Percentiles rank a stretch among this genome's conserved stretches.
phyloP scores from a whole-genome alignment of 2,797 vertebrate genomes.

The Spinibarbus caldwelli region DNA sequence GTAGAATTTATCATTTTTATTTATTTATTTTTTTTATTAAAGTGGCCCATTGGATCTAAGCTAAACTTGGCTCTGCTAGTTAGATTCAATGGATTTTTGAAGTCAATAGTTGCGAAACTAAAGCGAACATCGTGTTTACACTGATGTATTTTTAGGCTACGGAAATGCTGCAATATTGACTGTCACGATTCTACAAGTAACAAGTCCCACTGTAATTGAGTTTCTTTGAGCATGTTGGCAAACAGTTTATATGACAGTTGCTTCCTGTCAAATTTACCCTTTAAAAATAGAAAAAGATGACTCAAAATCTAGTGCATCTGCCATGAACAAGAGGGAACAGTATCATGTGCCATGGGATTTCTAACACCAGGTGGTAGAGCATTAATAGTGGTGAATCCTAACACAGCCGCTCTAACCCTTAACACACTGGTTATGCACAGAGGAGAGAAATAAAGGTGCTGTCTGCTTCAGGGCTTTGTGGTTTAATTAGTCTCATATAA shows the following conservation, averaged over 20 bases:
- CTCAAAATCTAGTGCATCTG: background rate
- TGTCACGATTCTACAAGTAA: background rate
- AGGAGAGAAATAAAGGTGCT: background rate
- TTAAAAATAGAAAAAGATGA: background rate
- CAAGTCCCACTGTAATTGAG: background rate
- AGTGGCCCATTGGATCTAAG: background rate
- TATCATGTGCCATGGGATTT: background rate
- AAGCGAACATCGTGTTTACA: background rate
- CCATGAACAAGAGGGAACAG: background rate
- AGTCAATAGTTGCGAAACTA: background rate
- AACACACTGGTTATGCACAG: background rate
- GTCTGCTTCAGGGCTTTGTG: conserved; percentile 34
- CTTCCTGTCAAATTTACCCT: background rate
- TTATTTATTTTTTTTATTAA: background rate
- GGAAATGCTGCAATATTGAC: conserved; percentile 12
- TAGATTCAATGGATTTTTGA: conserved; percentile 21
- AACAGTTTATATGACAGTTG: background rate
- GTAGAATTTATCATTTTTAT: background rate
- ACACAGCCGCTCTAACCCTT: conserved; percentile 32
- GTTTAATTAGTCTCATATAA: conserved; percentile 55
- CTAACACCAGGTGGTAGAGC: conserved; percentile 48
- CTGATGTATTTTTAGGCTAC: conserved; percentile 13
- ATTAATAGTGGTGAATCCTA: conserved; percentile 34
- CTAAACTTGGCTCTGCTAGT: background rate
- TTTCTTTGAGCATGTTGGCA: background rate